Percentiles rank a stretch among this genome's conserved stretches.
phyloP scores from a whole-genome alignment of 2,113 vertebrate genomes.

The Meriones unguiculatus region DNA sequence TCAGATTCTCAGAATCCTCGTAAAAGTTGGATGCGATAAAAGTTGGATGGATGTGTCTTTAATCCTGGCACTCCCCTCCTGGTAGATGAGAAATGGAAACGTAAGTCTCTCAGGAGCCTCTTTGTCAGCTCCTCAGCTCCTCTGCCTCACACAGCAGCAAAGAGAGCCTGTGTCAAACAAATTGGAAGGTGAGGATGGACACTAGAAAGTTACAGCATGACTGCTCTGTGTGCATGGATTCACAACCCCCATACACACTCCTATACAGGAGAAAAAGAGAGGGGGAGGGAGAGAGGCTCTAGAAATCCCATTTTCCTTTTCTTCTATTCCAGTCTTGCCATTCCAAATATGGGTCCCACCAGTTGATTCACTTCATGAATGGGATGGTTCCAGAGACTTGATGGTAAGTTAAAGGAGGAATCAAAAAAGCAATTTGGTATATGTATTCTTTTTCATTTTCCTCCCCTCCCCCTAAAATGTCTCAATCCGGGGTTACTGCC shows the following conservation, averaged over 20 bases:
- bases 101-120: not conserved
- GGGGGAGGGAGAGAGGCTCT: not conserved
- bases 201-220: no score
- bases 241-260: not conserved
- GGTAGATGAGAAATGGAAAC: not conserved
- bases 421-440: conserved; percentile 32
- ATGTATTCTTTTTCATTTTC: conserved; percentile 61
- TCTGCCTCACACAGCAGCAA: not conserved
- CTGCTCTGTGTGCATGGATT: not conserved
- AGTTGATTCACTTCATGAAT: conserved; percentile 60
- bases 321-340: conserved; percentile 40
- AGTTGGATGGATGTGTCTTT: no score
- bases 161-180: not conserved
- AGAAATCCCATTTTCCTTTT: conserved; percentile 66
- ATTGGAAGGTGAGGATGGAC: no score
- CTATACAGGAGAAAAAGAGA: not conserved
- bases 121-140: not conserved
- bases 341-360: conserved; percentile 56
- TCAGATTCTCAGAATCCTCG: not conserved
- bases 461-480: no score
- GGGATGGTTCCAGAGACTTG: conserved; percentile 42
- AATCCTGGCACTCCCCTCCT: not conserved
- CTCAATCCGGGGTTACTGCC: conserved; percentile 50
- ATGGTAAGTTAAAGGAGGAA: conserved; percentile 53
- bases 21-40: no score